Base-by-base conservation (phyloP, 2,888 invertebrate genomes). In the Eledona agricola region DNA sequence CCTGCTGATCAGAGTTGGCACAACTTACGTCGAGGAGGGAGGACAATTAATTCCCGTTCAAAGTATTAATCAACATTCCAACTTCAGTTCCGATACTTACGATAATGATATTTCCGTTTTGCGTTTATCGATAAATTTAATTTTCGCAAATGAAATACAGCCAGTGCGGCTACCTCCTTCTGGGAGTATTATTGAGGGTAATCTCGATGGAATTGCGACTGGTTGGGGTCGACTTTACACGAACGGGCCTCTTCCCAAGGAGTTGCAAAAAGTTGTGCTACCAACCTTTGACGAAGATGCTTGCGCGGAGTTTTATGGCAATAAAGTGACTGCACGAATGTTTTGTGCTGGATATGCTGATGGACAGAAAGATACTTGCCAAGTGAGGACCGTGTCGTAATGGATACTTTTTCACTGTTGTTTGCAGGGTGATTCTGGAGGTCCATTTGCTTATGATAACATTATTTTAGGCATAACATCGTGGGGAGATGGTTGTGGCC, bases 91-190 rank as follows among this genome's bases (percentile, higher is more conserved):
- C 64, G 76, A 77, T 57, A 75, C 76, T 1, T 80, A 79, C 66
- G 76, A 79, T 54, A 77, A 79, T 52, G 82, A 82, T 61, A 79
- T 81, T 1, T 79, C 78, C 0, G 68, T 82, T 16, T 70, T 82
- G 6, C 67, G 69, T 12, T 71, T 82, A 49, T 75, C 76, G 63
- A 64, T 76, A 0, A 72, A 74, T 0, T 71, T 81, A 6, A 53
- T 50, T 10, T 50, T 73, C 4, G 64, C 64, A 63, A 76, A 17
- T 75, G 71, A 70, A n/a, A 73, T 80, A 1, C 65, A 77, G 51
- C 76, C 79, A 0, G 55, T 67, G 9, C 58, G 70, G 4, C 58
- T 81, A 26, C 76, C 78, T 15, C 72, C 65, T 0, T 69, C 64
- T 9, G 73, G 65, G 0, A 62, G 66, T 0, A 62, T 67, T 26